Conservation (phyloP, 2,888 invertebrate species). For the Tipula lateralis region DNA sequence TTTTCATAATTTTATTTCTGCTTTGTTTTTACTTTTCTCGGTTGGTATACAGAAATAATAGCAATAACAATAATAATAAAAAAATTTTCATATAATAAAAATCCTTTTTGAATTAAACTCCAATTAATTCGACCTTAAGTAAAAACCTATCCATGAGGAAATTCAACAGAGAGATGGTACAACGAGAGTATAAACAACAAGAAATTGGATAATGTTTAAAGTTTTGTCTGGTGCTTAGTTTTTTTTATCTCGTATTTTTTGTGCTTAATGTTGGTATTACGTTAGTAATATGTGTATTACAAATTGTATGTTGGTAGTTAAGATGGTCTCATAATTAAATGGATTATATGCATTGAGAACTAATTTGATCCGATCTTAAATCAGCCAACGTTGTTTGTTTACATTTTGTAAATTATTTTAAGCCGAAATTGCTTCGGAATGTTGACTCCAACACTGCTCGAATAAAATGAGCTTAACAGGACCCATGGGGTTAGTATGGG, state of each 20-base stretch:
- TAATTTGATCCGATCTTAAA: too few species aligned
- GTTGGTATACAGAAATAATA: background rate
- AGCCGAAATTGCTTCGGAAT: too few species aligned
- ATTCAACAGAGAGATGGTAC: background rate
- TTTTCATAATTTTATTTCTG: background rate
- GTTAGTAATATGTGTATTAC: too few species aligned
- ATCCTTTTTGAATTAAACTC: conserved; percentile 1
- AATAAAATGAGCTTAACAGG: too few species aligned
- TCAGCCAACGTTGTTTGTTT: too few species aligned
- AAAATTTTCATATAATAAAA: background rate
- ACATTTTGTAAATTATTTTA: too few species aligned
- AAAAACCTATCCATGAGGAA: conserved; percentile 6
- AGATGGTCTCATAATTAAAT: too few species aligned
- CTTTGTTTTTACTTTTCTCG: background rate
- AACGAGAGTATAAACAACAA: background rate
- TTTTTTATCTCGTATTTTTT: background rate
- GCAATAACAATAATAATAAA: background rate
- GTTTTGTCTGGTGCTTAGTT: background rate
- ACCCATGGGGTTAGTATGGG: too few species aligned
- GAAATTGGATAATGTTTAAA: background rate
- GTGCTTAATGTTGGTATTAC: background rate
- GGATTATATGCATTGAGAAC: too few species aligned
- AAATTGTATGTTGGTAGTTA: too few species aligned
- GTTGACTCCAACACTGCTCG: too few species aligned
- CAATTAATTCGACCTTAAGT: conserved; percentile 24